Percentiles rank a stretch among this genome's conserved stretches.
Conservation (phyloP, 2,113 vertebrate genomes). For the Chaetodon auriga region DNA sequence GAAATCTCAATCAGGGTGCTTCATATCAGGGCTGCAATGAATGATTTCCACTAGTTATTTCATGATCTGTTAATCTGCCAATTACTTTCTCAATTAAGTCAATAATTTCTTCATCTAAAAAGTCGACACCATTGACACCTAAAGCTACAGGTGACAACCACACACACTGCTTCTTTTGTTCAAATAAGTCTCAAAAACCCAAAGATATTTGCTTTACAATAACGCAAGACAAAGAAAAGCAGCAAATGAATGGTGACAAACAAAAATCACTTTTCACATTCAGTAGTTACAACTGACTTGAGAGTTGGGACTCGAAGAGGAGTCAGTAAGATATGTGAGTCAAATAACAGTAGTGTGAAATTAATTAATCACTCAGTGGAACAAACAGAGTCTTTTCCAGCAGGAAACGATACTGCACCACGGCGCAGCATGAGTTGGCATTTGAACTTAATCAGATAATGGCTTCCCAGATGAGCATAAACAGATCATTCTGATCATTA, state of each 20-base stretch:
- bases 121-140: too few relatives aligned
- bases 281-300: not conserved
- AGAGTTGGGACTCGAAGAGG: not conserved
- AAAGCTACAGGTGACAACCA: not conserved
- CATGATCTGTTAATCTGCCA: not conserved
- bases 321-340: conserved; percentile 14
- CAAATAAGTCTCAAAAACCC: not conserved
- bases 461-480: conserved; percentile 45
- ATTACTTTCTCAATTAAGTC: not conserved
- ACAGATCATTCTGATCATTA: conserved; percentile 40
- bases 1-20: not conserved
- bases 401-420: not conserved
- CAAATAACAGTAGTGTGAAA: conserved; percentile 36
- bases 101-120: not conserved
- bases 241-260: not conserved
- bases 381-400: conserved; percentile 31
- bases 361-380: conserved; percentile 41
- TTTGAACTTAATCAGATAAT: conserved; percentile 70
- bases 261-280: not conserved
- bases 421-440: conserved; percentile 28
- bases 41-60: not conserved
- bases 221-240: not conserved
- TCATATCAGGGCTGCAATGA: not conserved
- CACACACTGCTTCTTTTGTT: not conserved
- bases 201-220: not conserved